Conservation (phyloP, 2,888 invertebrate genomes). For the Lepidocyrtoides sp. region DNA sequence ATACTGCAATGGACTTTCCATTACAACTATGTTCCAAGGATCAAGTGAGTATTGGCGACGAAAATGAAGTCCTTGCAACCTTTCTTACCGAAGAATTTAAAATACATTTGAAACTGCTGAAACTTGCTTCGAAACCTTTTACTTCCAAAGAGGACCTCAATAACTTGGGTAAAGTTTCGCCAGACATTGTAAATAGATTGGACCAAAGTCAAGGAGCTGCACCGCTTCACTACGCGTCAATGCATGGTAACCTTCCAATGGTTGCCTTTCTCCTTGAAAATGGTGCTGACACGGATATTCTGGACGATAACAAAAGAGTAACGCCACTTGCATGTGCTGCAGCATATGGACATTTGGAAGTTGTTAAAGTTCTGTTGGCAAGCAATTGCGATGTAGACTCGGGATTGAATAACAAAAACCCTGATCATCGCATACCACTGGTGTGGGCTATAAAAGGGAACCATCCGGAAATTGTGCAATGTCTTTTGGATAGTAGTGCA, state of each 20-base stretch:
- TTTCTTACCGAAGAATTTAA: no score
- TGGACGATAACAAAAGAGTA: constrained; percentile 60
- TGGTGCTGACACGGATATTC: constrained; percentile 73
- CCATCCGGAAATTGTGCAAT: constrained; percentile 91
- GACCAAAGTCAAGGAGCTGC: constrained; percentile 17
- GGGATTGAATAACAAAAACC: constrained; percentile 50
- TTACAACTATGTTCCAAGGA: no score
- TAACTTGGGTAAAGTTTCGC: no score
- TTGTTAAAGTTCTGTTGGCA: constrained; percentile 57
- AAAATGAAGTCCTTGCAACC: no score
- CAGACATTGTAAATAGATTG: constrained; percentile 24
- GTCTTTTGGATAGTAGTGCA: constrained; percentile 92
- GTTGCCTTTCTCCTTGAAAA: constrained; percentile 16
- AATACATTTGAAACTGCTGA: no score
- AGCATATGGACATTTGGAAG: constrained; percentile 57
- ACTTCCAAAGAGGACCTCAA: no score
- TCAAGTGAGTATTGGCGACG: no score
- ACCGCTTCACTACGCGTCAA: constrained; percentile 40
- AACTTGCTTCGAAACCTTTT: no score
- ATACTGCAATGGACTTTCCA: no score
- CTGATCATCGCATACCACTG: constrained; percentile 90
- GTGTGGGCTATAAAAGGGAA: constrained; percentile 94
- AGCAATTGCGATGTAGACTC: constrained; percentile 74
- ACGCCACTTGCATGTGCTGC: constrained; percentile 80
- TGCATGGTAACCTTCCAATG: constrained; percentile 11